Evolutionary conservation across 2,888 invertebrate genomes (phyloP), one percentile per base, ranked within the genome.

Genomic region (Geophilus truncorum): DNA sequence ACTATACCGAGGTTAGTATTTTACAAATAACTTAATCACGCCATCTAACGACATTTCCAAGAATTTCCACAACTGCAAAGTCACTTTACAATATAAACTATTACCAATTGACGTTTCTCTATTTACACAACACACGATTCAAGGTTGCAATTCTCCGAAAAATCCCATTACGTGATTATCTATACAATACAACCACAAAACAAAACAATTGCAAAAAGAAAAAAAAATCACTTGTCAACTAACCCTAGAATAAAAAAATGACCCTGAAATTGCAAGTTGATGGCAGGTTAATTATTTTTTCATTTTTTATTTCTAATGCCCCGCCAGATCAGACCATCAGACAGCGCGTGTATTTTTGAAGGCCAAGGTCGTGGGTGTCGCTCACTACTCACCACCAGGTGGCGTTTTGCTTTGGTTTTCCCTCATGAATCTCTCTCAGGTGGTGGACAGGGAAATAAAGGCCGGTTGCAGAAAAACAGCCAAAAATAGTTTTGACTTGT

Each of bases 381-480:
- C 62, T 62, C 62, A 25, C 62, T 25, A 62, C 28, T 23, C 62
- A 25, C 62, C 62, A 25, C 62, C 62, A n/a, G n/a, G n/a, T n/a
- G n/a, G 25, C 62, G 25, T 25, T 62, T 25, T 62, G 62, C 62
- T 25, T n/a, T n/a, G 62, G 25, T 62, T 62, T 45, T 45, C 45
- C 45, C 62, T 62, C 62, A 62, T 62, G 62, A 62, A 62, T 62
- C 62, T 62, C 62, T 62, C 62, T 62, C 62, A 62, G 62, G 62
- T 62, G 45, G 45, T n/a, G n/a, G 62, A 62, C 62, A 62, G 62
- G 12, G 25, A 28, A 62, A 62, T 62, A 62, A 62, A 62, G 25
- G 28, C 23, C 7, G 10, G 10, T 7, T 57, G 28, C 1, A 25
- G 62, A 62, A 62, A 32, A 62, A 62, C 62, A 62, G 23, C 62